Evolutionary conservation across 2,888 invertebrate species (phyloP), one percentile per base, ranked within the genome.

Genomic region (Cheilosia vulpina): DNA sequence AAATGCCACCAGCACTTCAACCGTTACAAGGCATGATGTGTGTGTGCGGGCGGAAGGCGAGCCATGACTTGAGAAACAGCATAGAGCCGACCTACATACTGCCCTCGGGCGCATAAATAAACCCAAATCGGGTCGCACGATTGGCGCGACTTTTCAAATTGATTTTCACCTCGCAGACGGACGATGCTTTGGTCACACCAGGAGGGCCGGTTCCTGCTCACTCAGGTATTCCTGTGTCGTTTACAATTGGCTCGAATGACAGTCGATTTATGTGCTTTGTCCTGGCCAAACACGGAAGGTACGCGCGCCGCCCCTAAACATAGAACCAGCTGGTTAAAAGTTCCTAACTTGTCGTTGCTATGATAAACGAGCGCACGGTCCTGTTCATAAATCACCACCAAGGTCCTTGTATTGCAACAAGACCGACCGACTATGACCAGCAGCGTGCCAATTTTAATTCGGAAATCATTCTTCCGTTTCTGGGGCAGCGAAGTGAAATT

Each of bases 231-330:
- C 72, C 50, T 62, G 66, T 77, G 80, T 45, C 66, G 66, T 45
- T 66, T 41, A 63, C 60, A 81, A 77, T 77, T 81, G 81, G 62
- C 76, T 62, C 58, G 57, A 57, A 72, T 77, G 81, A 81, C 85
- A 76, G 76, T 77, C 76, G 81, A 85, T 85, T 85, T 85, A 85
- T 85, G 85, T 76, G 71, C 71, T 71, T 81, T 85, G 53, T 81
- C 72, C 81, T 68, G 72, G 45, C 71, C 65, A 84, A 79, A 73
- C 65, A 72, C 43, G 50, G 41, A 17, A 65, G 76, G 15, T n/a
- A 38, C 21, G 52, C 17, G 63, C 62, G 27, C 41, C 62, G 31
- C 50, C 38, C 34, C 75, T 69, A 58, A 80, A 80, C 58, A 80
- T 13, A 15, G 60, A 66, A 69, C 76, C 85, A 85, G 81, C 85